Conservation (phyloP, 1,140 invertebrate species). For the Eubasilissa regina region DNA sequence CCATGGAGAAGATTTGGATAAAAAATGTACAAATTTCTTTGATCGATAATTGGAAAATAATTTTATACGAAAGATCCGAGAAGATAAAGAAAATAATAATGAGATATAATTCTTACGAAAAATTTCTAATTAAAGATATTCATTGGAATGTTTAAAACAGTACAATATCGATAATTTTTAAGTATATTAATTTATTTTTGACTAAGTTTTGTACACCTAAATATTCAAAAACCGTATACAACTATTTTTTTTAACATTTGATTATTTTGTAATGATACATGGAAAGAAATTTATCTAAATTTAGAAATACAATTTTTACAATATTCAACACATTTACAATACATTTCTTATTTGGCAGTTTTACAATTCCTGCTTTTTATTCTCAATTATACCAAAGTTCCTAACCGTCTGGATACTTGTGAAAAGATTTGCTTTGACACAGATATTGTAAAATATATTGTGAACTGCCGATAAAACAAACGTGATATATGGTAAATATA, state of each 20-base stretch:
- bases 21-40: conserved; percentile 18
- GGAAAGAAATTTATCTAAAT: conserved; percentile 49
- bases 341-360: conserved; percentile 46
- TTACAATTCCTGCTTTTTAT: conserved; percentile 22
- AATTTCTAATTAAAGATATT: conserved; percentile 18
- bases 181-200: conserved; percentile 21
- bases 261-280: conserved; percentile 49
- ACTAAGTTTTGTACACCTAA: conserved; percentile 60
- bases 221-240: conserved; percentile 60
- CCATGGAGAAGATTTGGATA: conserved; percentile 17
- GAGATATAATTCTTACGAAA: conserved; percentile 4
- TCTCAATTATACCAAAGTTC: conserved; percentile 44
- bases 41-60: not conserved
- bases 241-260: conserved; percentile 55
- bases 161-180: conserved; percentile 38
- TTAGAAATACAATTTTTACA: conserved; percentile 52
- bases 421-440: not conserved
- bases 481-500: too few species aligned
- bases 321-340: conserved; percentile 56
- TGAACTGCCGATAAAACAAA: too few species aligned
- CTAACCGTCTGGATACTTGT: conserved; percentile 38
- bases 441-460: too few species aligned
- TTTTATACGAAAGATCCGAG: not conserved
- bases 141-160: conserved; percentile 22
- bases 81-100: conserved; percentile 21